A percentile compares a stretch with the other conserved stretches of the same genome.
Conservation (phyloP, 92 coral and sea anemone genomes). For the Zoanthus sociatus region DNA sequence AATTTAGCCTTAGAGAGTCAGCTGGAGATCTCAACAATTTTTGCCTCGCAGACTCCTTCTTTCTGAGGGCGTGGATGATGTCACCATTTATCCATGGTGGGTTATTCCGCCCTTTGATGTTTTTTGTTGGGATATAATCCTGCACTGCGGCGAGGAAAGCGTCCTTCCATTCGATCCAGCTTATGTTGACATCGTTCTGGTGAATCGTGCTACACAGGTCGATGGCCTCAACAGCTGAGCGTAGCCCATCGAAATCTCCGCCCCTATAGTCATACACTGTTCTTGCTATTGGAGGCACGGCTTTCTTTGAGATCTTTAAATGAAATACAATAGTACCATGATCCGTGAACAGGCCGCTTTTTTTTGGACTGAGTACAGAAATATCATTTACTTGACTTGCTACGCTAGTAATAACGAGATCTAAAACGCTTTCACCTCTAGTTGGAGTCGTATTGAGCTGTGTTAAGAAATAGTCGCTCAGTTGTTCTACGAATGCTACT, state of each 20-base stretch:
- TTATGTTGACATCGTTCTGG: not conserved
- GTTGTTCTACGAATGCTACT: conserved; percentile 25
- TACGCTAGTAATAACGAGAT: conserved; percentile 44
- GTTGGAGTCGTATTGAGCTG: conserved; percentile 40
- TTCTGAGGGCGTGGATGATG: conserved; percentile 10
- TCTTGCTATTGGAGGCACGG: conserved; percentile 19
- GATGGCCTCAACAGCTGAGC: not conserved
- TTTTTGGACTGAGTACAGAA: conserved; percentile 22
- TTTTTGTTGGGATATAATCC: not conserved
- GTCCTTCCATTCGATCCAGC: not conserved
- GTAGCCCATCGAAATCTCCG: not conserved
- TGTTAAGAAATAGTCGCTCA: conserved; percentile 36
- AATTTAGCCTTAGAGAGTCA: not conserved
- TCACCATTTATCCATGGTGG: not conserved
- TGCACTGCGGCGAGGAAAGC: not conserved
- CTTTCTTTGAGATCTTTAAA: conserved; percentile 34
- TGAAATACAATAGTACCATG: conserved; percentile 36
- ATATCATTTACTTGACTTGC: conserved; percentile 26
- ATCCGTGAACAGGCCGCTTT: conserved; percentile 50
- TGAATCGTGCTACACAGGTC: not conserved
- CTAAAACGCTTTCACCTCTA: conserved; percentile 45
- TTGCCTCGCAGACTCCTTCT: conserved; percentile 25
- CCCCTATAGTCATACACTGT: not conserved
- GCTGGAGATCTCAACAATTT: conserved; percentile 33
- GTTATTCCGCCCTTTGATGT: not conserved